Base-by-base conservation (phyloP, 2,797 vertebrate species). In the Poeciliopsis paucimaculata region DNA sequence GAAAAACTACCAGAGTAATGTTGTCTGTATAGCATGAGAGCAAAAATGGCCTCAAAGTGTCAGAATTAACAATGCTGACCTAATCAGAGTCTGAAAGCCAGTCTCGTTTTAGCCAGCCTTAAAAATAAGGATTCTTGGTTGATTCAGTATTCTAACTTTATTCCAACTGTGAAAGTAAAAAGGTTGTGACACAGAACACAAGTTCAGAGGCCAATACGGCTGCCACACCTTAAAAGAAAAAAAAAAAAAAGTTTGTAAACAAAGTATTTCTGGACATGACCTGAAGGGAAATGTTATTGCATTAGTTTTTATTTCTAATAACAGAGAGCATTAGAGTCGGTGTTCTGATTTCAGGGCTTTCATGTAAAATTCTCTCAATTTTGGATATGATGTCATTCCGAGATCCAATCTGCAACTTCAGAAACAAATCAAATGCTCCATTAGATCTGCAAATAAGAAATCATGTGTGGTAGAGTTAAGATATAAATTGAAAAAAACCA, bases 1-100 rank as follows among this genome's bases (percentile, higher is more conserved):
- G 71, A 53, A 79, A 68, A 81, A 70, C 31, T 26, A 70, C 57
- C 41, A 39, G 13, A n/a, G 55, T 23, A 73, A 51, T 45, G 16
- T 60, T 62, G 72, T 75, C 70, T 64, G 49, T 43, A 49, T 49
- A 86, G 76, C 73, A 47, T 68, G 51, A 79, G 73, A 66, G 72
- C 66, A 1, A 3, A 77, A 86, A 72, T 71, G 72, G 62, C 84
- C 90, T 82, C 77, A 46, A 91, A 93, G 90, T 86, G 87, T 87
- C 88, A 87, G 76, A 84, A 86, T 64, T 74, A 86, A 86, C 55
- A 74, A 45, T 64, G n/a, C 81, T 77, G 74, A 85, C 77, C 84
- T 87, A 76, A 84, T 88, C 72, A 43, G 72, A 76, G 16, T 77
- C 82, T 79, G 75, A 79, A 88, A 90, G 72, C 16, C 73, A 41